Evolutionary conservation across 1,140 invertebrate genomes (phyloP).

Genomic region (Pseudobourletiella spinata): DNA sequence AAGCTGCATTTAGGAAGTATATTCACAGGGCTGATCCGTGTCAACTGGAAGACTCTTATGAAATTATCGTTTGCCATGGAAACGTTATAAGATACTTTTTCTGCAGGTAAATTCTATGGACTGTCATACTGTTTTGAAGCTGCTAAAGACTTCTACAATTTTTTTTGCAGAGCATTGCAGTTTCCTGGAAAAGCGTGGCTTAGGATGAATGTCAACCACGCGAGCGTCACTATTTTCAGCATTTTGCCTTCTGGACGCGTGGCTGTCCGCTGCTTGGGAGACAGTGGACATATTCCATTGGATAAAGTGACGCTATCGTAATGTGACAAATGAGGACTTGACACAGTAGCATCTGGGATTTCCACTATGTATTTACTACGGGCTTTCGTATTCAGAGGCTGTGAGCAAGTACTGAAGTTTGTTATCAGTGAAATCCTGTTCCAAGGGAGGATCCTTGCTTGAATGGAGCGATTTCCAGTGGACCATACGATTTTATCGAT

Average conservation of each 20-base stretch:
- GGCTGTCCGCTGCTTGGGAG: conserved; percentile 65
- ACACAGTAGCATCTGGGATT: no score
- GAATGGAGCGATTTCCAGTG: no score
- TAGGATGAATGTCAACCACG: conserved; percentile 79
- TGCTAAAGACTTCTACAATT: conserved; percentile 18
- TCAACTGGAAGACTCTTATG: conserved; percentile 78
- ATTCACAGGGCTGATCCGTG: conserved; percentile 75
- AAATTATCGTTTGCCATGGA: conserved; percentile 91
- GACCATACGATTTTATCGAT: no score
- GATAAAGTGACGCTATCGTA: conserved; percentile 49
- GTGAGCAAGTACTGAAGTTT: no score
- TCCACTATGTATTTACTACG: no score
- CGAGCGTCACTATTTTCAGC: conserved; percentile 82
- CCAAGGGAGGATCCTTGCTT: no score
- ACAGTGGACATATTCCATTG: conserved; percentile 78
- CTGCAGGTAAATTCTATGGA: conserved; percentile 64
- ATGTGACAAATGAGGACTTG: background rate
- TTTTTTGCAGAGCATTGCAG: conserved; percentile 75
- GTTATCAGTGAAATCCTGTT: no score
- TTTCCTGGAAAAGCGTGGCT: conserved; percentile 96
- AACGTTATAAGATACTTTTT: conserved; percentile 98
- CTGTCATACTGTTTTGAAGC: conserved; percentile 16
- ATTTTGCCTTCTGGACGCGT: conserved; percentile 82
- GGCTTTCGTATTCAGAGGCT: no score
- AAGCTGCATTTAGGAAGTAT: conserved; percentile 89